Evolutionary conservation across 2,113 vertebrate genomes (phyloP).

Genomic region (Actenoides lindsayi): DNA sequence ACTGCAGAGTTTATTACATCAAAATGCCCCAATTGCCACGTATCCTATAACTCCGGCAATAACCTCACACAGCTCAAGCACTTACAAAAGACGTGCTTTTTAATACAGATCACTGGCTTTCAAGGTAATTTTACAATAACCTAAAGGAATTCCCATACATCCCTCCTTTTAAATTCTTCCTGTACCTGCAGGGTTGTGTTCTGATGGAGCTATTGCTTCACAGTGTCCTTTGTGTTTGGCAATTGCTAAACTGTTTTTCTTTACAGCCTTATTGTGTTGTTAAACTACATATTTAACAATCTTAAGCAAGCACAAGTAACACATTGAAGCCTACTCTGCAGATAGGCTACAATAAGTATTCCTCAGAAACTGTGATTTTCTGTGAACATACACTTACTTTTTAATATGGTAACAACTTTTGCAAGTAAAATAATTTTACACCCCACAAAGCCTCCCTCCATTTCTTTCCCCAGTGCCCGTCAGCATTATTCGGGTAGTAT

Average conservation of each 20-base stretch:
- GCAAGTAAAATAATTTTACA: not conserved
- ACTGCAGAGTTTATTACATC: not conserved
- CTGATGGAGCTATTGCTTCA: not conserved
- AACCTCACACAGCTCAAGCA: not conserved
- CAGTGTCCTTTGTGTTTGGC: not conserved
- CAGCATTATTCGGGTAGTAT: not conserved
- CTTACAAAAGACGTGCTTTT: not conserved
- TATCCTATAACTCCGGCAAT: not conserved
- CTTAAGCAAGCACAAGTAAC: not conserved
- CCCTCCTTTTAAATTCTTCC: not conserved
- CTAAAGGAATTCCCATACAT: not conserved
- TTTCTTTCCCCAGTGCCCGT: not conserved
- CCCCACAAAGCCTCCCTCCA: not conserved
- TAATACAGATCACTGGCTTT: not conserved
- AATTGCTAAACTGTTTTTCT: not conserved
- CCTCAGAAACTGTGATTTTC: fast-evolving
- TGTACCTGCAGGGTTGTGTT: not conserved
- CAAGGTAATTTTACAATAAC: not conserved
- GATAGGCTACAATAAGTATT: not conserved
- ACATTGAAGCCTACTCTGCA: not conserved
- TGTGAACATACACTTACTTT: not conserved
- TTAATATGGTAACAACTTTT: not conserved
- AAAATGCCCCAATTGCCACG: fast-evolving
- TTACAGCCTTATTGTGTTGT: not conserved
- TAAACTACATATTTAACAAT: not conserved